phyloP scores from a whole-genome alignment of 2,113 vertebrate species.

The Pseudopipra pipra region DNA sequence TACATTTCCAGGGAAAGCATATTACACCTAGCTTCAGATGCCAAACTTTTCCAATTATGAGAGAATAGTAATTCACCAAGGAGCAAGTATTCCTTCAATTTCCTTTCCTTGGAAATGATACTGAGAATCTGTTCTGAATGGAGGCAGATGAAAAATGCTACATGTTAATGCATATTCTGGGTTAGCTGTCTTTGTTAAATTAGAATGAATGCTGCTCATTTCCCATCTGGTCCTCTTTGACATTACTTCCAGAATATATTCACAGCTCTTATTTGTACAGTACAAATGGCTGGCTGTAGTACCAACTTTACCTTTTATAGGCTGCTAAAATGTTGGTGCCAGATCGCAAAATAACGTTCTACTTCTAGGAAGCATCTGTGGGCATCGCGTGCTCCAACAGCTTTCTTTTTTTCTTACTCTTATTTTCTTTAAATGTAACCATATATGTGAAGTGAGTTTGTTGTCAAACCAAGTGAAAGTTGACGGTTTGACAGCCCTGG shows the following conservation, averaged over 20 bases:
- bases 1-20: slow-evolving; percentile 56
- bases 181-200: slow-evolving; percentile 70
- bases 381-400: slow-evolving; percentile 46
- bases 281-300: slow-evolving; percentile 67
- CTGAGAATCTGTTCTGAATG: slow-evolving; percentile 58
- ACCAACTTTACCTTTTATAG: slow-evolving; percentile 70
- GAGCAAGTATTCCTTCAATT: slow-evolving; percentile 55
- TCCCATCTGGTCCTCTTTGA: slow-evolving; percentile 71
- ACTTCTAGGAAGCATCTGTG: slow-evolving; percentile 64
- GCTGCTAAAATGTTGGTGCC: slow-evolving; percentile 55
- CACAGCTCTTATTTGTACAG: slow-evolving; percentile 65
- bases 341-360: slow-evolving; percentile 43
- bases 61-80: slow-evolving; percentile 40
- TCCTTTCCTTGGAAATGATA: slow-evolving; percentile 50
- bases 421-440: slow-evolving; percentile 56
- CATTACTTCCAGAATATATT: slow-evolving; percentile 71
- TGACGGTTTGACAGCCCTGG: slow-evolving; percentile 44
- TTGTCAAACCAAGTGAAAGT: slow-evolving; percentile 62
- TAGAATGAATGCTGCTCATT: slow-evolving; percentile 68
- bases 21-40: slow-evolving; percentile 32
- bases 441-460: slow-evolving; percentile 50
- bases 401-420: slow-evolving; percentile 42
- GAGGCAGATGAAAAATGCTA: slow-evolving; percentile 61
- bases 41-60: slow-evolving; percentile 38
- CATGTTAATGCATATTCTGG: slow-evolving; percentile 61